Percentiles rank a stretch among this genome's conserved stretches.
These are phyloP conservation scores for Sorex araneus DNA, from an alignment of 2,113 vertebrate genomes.

Conservation along the genomic window DNA sequence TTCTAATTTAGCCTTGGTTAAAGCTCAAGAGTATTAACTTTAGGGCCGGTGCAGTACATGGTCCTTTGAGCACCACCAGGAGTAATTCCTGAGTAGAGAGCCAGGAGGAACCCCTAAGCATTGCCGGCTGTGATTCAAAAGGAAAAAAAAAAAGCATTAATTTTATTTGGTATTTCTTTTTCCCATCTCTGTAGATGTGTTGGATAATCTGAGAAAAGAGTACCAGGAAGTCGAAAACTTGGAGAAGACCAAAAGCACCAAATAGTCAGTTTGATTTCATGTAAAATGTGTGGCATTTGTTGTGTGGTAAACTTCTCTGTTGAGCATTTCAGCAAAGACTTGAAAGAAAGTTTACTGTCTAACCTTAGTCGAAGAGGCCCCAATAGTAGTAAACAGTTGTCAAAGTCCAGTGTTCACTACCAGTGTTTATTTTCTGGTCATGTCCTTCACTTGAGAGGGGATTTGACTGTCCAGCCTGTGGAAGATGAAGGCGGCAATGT, in stretches of 20 bases:
- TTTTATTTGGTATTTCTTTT: slow-evolving; percentile 64
- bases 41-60: too few species aligned
- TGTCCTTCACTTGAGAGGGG: slow-evolving; percentile 95
- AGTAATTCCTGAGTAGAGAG: too few species aligned
- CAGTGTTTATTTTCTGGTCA: slow-evolving; percentile 95
- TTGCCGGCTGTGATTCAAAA: too few species aligned
- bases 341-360: slow-evolving; percentile 82
- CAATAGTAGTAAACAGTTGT: slow-evolving; percentile 87
- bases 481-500: slow-evolving; percentile 91
- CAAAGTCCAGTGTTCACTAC: slow-evolving; percentile 82
- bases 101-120: too few species aligned
- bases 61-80: too few species aligned
- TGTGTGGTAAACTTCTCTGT: slow-evolving; percentile 90
- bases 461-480: slow-evolving; percentile 92
- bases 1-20: slow-evolving; percentile 19
- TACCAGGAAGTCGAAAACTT: slow-evolving; percentile 92
- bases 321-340: not conserved
- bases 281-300: slow-evolving; percentile 96
- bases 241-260: slow-evolving; percentile 86
- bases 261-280: slow-evolving; percentile 70
- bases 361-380: slow-evolving; percentile 93
- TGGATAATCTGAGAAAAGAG: slow-evolving; percentile 94
- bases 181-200: slow-evolving; percentile 87
- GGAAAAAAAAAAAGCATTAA: not conserved
- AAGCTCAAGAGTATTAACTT: not conserved